phyloP scores from a whole-genome alignment of 2,113 vertebrate genomes.

The Petroica traversi region DNA sequence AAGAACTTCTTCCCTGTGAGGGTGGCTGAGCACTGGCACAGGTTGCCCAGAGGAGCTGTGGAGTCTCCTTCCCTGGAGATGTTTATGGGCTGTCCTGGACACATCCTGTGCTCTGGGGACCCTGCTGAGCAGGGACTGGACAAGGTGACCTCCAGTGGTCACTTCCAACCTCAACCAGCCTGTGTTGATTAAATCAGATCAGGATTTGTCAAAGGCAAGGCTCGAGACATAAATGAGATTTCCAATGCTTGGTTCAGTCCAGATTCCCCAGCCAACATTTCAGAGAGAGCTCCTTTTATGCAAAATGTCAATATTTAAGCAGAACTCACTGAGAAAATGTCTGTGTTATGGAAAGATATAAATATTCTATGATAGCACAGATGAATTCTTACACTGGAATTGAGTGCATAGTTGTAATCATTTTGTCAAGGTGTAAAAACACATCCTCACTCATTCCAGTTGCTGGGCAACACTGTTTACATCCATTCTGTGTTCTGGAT shows the following conservation, averaged over 20 bases:
- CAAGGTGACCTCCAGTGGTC: neutral
- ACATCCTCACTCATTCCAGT: neutral
- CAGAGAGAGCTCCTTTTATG: neutral
- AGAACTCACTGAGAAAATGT: neutral
- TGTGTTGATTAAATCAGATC: neutral
- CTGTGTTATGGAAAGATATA: neutral
- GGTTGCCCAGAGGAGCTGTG: neutral
- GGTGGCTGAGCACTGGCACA: neutral
- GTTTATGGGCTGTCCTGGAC: neutral
- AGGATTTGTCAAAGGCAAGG: neutral
- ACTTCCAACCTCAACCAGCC: neutral
- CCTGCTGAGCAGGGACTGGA: neutral
- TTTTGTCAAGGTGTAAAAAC: slow-evolving; percentile 30
- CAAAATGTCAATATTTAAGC: slow-evolving; percentile 25
- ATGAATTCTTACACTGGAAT: neutral
- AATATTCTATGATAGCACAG: neutral
- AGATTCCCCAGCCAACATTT: neutral
- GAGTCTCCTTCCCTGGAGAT: neutral
- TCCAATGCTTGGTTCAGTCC: neutral
- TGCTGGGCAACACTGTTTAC: slow-evolving; percentile 13
- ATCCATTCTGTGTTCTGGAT: neutral
- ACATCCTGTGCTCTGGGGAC: neutral
- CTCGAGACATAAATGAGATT: neutral
- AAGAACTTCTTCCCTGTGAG: neutral
- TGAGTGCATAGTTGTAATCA: neutral